Evolutionary conservation across 1,140 invertebrate species (phyloP).

Genomic region (Chlorops oryzae): DNA sequence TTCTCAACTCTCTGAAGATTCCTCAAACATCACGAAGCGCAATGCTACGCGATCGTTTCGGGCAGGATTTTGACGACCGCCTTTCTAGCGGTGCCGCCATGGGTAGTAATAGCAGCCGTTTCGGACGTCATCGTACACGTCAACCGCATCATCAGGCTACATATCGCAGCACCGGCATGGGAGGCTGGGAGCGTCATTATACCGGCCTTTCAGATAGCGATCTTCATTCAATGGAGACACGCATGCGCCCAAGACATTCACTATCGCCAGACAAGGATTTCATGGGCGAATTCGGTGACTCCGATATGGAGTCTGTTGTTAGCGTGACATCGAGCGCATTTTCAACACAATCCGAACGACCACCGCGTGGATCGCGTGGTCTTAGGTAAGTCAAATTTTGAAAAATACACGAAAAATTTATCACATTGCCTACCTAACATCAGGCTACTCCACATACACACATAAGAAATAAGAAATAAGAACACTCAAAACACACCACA

Average conservation of each 20-base stretch:
- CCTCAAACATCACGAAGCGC: conserved; percentile 44
- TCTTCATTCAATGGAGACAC: conserved; percentile 55
- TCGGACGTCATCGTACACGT: conserved; percentile 63
- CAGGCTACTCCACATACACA: too few species aligned
- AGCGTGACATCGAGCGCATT: conserved; percentile 85
- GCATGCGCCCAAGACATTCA: conserved; percentile 52
- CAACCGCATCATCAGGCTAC: conserved; percentile 55
- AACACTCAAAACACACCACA: too few species aligned
- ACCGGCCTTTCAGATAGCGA: conserved; percentile 78
- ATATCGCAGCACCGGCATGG: conserved; percentile 62
- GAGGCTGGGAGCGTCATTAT: conserved; percentile 70
- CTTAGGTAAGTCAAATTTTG: conserved; percentile 56
- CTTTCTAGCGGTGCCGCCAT: conserved; percentile 48
- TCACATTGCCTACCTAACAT: too few species aligned
- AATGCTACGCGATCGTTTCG: conserved; percentile 63
- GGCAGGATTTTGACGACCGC: conserved; percentile 80
- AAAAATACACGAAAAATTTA: conserved; percentile 1
- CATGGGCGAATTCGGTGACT: conserved; percentile 68
- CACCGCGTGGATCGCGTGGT: conserved; percentile 66
- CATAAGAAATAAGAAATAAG: too few species aligned
- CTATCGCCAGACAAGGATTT: conserved; percentile 66
- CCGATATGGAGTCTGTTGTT: conserved; percentile 82
- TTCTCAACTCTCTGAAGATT: too few species aligned
- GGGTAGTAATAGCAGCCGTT: too few species aligned
- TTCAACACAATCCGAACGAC: conserved; percentile 84